phyloP scores from a whole-genome alignment of 2,797 vertebrate genomes.

The Jordanella pulchra region DNA sequence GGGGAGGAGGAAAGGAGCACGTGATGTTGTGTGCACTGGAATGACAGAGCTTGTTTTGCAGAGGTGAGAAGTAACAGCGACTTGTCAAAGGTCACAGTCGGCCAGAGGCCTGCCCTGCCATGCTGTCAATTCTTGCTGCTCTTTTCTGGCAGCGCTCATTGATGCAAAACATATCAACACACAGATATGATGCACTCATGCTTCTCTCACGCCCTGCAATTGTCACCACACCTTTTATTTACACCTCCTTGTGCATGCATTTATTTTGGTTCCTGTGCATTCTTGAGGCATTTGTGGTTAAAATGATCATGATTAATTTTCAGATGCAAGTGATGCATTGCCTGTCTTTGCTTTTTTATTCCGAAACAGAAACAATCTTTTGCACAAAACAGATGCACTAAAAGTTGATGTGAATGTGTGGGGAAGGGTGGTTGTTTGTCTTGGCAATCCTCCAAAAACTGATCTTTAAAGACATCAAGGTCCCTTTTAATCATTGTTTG shows the following conservation, averaged over 20 bases:
- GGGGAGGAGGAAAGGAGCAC: constrained; percentile 13
- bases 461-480: constrained; percentile 19
- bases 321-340: neutral
- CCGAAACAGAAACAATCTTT: constrained; percentile 13
- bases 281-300: neutral
- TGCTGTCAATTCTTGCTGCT: constrained; percentile 63
- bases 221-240: constrained; percentile 17
- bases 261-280: neutral
- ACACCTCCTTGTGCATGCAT: constrained; percentile 6
- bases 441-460: constrained; percentile 25
- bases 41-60: constrained; percentile 66
- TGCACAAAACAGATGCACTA: constrained; percentile 19
- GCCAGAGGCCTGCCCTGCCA: constrained; percentile 71
- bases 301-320: constrained; percentile 2
- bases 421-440: constrained; percentile 8
- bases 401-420: constrained; percentile 17
- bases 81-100: constrained; percentile 76
- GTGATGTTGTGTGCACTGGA: constrained; percentile 53
- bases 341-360: constrained; percentile 7
- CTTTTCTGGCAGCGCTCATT: constrained; percentile 54
- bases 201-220: constrained; percentile 13
- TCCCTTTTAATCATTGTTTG: constrained; percentile 22
- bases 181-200: constrained; percentile 36
- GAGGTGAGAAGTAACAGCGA: constrained; percentile 76
- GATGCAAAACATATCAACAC: constrained; percentile 50